Evolutionary conservation across 2,113 vertebrate genomes (phyloP).

Genomic region (Sylvia atricapilla): DNA sequence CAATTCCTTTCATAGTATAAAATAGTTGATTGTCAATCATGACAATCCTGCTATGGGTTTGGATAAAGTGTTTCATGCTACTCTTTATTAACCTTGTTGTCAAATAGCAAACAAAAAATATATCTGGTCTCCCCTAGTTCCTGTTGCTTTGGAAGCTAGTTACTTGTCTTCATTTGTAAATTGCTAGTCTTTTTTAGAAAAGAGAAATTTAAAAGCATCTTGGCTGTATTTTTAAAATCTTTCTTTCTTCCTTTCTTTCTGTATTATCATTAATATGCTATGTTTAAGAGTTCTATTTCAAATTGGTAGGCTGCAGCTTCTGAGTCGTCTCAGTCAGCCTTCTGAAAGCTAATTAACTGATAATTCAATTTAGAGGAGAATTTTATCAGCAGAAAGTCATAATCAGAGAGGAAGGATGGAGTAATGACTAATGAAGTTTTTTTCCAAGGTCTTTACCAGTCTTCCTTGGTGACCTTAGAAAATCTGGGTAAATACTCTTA

Average conservation of each 20-base stretch:
- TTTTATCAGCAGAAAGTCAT: constrained; percentile 11
- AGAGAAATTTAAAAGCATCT: not conserved
- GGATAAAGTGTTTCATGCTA: not conserved
- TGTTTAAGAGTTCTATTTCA: not conserved
- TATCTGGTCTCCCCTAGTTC: constrained; percentile 41
- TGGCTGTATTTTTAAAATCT: not conserved
- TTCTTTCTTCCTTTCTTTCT: not conserved
- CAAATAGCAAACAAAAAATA: constrained; percentile 39
- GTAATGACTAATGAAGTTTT: not conserved
- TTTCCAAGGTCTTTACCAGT: not conserved
- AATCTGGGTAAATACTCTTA: not conserved
- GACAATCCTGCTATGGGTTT: not conserved
- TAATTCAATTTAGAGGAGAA: constrained; percentile 8
- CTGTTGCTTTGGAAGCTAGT: constrained; percentile 69
- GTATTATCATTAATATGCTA: not conserved
- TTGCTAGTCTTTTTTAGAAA: not conserved
- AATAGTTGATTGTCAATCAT: not conserved
- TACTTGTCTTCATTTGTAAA: not conserved
- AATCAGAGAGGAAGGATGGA: not conserved
- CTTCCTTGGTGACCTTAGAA: not conserved
- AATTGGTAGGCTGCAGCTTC: not conserved
- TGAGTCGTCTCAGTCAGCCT: not conserved
- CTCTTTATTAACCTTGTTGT: constrained; percentile 43
- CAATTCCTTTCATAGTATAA: not conserved
- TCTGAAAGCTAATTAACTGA: constrained; percentile 25